phyloP scores from a whole-genome alignment of 2,888 invertebrate genomes.

The Phaedon cochleariae region DNA sequence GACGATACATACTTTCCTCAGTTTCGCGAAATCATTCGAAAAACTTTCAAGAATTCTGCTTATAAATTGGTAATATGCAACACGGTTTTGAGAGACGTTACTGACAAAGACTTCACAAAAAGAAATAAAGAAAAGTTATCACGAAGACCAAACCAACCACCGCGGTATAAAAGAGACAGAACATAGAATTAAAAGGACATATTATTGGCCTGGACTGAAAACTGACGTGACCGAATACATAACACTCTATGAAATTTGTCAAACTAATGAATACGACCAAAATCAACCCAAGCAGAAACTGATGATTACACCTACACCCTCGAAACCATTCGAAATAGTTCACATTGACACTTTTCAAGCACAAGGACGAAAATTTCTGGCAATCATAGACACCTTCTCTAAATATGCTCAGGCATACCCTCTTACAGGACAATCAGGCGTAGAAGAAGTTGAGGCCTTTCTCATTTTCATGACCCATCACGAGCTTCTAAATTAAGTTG shows the following conservation, averaged over 20 bases:
- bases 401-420: slow-evolving; percentile 20
- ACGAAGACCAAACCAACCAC: not conserved
- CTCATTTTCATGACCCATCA: too few relatives aligned
- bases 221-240: not conserved
- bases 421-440: not conserved
- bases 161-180: too few relatives aligned
- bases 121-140: not conserved
- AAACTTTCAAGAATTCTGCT: not conserved
- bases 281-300: slow-evolving; percentile 11
- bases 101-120: not conserved
- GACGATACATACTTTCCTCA: slow-evolving; percentile 2
- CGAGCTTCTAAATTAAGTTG: too few relatives aligned
- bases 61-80: slow-evolving; percentile 4
- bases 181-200: not conserved
- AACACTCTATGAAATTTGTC: not conserved
- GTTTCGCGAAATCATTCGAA: not conserved
- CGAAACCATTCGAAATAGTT: slow-evolving; percentile 17
- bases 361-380: slow-evolving; percentile 2
- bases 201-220: not conserved
- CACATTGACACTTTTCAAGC: not conserved
- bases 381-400: slow-evolving; percentile 3
- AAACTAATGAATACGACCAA: not conserved
- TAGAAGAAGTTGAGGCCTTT: not conserved
- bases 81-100: slow-evolving; percentile 1
- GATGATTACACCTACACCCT: slow-evolving; percentile 11